Conservation (phyloP, 2,888 invertebrate genomes). For the Calameuta filiformis region DNA sequence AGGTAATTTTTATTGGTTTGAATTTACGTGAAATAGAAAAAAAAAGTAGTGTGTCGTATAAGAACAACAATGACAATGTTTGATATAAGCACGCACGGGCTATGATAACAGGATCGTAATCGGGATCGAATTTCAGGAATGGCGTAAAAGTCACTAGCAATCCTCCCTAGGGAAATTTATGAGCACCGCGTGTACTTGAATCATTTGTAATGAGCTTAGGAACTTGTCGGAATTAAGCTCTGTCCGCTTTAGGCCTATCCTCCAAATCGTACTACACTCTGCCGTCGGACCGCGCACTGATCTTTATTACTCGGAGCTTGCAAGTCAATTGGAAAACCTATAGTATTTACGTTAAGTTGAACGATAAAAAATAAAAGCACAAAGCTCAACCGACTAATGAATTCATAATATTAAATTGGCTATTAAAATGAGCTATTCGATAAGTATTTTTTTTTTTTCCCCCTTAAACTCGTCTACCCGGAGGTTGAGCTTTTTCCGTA, state of each 20-base stretch:
- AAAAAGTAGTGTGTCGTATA: no score
- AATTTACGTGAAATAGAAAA: no score
- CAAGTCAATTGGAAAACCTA: background rate
- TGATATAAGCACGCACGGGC: background rate
- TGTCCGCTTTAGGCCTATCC: constrained; percentile 15
- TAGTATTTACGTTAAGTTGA: background rate
- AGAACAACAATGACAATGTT: background rate
- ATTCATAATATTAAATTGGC: background rate
- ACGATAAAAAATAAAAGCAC: background rate
- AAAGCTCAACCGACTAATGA: background rate
- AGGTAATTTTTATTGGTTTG: background rate
- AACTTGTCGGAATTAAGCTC: background rate
- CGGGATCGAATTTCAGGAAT: background rate
- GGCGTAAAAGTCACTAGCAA: background rate
- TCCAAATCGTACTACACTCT: constrained; percentile 13
- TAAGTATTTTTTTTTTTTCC: no score
- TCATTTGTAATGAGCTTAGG: background rate
- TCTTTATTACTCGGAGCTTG: constrained; percentile 13
- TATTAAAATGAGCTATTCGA: background rate
- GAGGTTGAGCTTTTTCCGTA: background rate
- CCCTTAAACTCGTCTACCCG: background rate
- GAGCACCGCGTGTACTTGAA: background rate
- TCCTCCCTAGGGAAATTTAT: background rate
- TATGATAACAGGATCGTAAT: background rate
- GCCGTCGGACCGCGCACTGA: constrained; percentile 36